Evolutionary conservation across 2,797 vertebrate species (phyloP), one percentile per base, ranked within the genome.

Genomic region (Crax fasciolata): DNA sequence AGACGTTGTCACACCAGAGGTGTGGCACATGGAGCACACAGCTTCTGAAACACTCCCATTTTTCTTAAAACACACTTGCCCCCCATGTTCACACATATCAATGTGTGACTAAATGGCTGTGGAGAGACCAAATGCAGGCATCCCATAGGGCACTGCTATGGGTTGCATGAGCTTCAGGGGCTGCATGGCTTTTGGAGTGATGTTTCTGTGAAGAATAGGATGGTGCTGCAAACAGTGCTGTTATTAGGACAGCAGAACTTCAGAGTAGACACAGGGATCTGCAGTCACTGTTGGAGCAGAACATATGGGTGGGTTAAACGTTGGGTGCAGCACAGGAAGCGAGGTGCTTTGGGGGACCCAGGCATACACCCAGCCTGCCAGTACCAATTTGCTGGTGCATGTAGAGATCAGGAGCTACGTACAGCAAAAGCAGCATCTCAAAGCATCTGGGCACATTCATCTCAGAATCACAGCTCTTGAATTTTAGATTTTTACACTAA

Each of bases 201-300:
- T 70, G 28, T 20, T 63, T 55, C 39, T 66, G 30, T 1, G 32
- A 46, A 39, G 43, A 87, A 27, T 0, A 57, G 66, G 59, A 67
- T 3, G 41, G 65, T 81, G 24, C 44, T 1, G 2, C 58, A 89
- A 92, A 52, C 6, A 24, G 11, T 39, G 24, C 5, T 23, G 24
- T 38, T 25, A 66, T 24, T 9, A 30, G 32, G 44, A 41, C 32
- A 57, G 63, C 58, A 62, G 55, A 59, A 72, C 57, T 18, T 59
- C 30, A 35, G 6, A 17, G 48, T 2, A 66, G 57, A 25, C 5
- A 5, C 1, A 2, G 6, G 0, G 1, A 55, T 49, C 23, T 1
- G 0, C n/a, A 46, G n/a, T 8, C n/a, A 10, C n/a, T 17, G 16
- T 0, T 61, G 66, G 49, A 49, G 15, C 58, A 57, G 30, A 3